Evolutionary conservation across 2,797 vertebrate species (phyloP), one percentile per base, ranked within the genome.

Genomic region (Anguilla marmorata): DNA sequence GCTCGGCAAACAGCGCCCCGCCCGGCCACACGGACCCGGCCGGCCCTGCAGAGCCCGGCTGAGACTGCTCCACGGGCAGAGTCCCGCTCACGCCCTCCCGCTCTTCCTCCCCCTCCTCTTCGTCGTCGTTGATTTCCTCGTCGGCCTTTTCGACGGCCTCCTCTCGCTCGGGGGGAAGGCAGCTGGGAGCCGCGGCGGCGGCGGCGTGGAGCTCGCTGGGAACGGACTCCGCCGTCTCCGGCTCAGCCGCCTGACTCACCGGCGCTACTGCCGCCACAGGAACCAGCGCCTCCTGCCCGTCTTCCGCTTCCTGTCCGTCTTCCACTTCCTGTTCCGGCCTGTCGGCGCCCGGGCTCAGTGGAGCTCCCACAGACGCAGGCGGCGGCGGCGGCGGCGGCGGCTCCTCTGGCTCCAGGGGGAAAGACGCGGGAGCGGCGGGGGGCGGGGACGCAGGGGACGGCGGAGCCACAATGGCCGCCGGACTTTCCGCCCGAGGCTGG

Each of bases 1-100:
- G 91, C 91, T 96, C 96, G 0, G 95, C 95, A 2, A 93, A 85
- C 90, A 96, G 88, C 79, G 93, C 93, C 0, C 95, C 87, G 0
- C 93, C 94, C 58, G 94, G 92, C 95, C 95, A 96, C 50, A 93
- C 90, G 2, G 95, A 94, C 0, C 93, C 93, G 0, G 91, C 86
- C 0, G 89, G 92, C 56, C 96, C 96, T 5, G 93, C 96, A 0
- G 96, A 97, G 0, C 94, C 96, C 0, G 96, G 96, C 16, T 93
- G 94, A 60, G 96, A 96, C 86, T 96, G 96, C 82, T 96, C 96
- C 0, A 96, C 96, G 58, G 95, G 95, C 91, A 96, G 96, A 0
- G 96, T 96, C 74, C 96, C 96, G 54, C 96, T 96, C 96, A 97
- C 96, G 60, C 93, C 94, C 48, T 96, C 95, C 24, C 88, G 90